Conservation (phyloP, 2,888 invertebrate species). For the Drosophila siamana region DNA sequence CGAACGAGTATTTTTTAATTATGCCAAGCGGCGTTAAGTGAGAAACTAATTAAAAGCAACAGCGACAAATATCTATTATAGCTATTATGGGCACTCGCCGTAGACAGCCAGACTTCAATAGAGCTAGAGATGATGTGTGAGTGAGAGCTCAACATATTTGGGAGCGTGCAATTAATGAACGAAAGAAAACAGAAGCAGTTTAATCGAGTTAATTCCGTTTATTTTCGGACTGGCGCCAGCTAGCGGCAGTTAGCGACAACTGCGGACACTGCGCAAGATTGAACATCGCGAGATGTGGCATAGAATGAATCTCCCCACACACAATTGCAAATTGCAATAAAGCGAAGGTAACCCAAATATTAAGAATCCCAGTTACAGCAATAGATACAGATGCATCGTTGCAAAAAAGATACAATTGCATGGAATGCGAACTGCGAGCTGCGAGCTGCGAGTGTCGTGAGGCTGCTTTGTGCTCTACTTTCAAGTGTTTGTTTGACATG, state of each 20-base stretch:
- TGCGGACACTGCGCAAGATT: not conserved
- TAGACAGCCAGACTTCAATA: not conserved
- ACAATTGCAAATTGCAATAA: slow-evolving; percentile 41
- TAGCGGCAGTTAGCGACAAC: slow-evolving; percentile 14
- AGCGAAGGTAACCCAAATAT: slow-evolving; percentile 55
- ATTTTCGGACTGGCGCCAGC: slow-evolving; percentile 25
- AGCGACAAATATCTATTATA: slow-evolving; percentile 21
- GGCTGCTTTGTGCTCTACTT: slow-evolving; percentile 24
- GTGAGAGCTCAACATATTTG: slow-evolving; percentile 1
- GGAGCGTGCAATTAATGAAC: slow-evolving; percentile 18
- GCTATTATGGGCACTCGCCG: slow-evolving; percentile 1
- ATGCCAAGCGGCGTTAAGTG: slow-evolving; percentile 30
- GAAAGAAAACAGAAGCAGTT: slow-evolving; percentile 2
- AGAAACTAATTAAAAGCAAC: slow-evolving; percentile 52
- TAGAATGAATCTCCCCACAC: slow-evolving; percentile 14
- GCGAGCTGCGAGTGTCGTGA: slow-evolving; percentile 15
- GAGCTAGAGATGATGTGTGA: not conserved
- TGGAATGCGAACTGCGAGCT: slow-evolving; percentile 5
- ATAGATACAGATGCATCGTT: slow-evolving; percentile 14
- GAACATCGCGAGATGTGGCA: not conserved
- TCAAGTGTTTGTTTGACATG: slow-evolving; percentile 55
- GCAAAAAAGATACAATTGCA: slow-evolving; percentile 9
- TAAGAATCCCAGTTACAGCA: slow-evolving; percentile 12
- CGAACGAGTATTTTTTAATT: slow-evolving; percentile 26
- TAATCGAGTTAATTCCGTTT: slow-evolving; percentile 11